phyloP scores from a whole-genome alignment of 2,888 invertebrate species.

The Embidobia sp. region DNA sequence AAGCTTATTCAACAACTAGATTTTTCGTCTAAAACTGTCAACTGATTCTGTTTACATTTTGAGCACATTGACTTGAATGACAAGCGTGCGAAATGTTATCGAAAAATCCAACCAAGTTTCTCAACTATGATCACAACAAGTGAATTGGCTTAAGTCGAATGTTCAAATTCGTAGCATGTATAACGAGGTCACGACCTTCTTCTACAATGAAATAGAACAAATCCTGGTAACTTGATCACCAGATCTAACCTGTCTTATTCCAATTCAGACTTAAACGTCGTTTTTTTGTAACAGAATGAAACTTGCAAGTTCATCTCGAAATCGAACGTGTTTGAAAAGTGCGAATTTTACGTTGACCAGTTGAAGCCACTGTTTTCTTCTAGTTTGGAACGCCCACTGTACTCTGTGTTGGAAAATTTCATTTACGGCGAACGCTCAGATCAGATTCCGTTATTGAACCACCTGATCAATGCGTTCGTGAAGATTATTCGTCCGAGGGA shows the following conservation, averaged over 20 bases:
- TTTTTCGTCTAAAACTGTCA: background rate
- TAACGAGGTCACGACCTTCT: conserved; percentile 14
- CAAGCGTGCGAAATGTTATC: conserved; percentile 18
- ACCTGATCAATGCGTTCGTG: conserved; percentile 63
- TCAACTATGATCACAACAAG: conserved; percentile 24
- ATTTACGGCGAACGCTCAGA: conserved; percentile 64
- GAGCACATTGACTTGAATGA: conserved; percentile 6
- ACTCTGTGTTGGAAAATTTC: conserved; percentile 69
- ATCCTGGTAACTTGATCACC: conserved; percentile 36
- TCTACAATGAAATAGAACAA: conserved; percentile 26
- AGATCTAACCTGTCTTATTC: background rate
- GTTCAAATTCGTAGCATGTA: conserved; percentile 48
- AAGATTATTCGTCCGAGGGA: conserved; percentile 51
- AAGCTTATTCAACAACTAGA: background rate
- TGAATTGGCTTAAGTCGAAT: conserved; percentile 3
- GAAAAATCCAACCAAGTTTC: conserved; percentile 8
- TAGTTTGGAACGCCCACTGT: conserved; percentile 70
- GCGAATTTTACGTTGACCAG: conserved; percentile 68
- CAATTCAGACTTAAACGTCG: no score
- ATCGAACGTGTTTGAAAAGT: conserved; percentile 62
- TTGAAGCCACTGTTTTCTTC: conserved; percentile 70
- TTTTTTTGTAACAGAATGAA: conserved; percentile 34
- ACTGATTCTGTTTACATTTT: conserved; percentile 17
- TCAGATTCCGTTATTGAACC: conserved; percentile 65
- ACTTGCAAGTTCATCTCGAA: conserved; percentile 7